Base-by-base conservation (phyloP, 1,140 invertebrate genomes). In the Heterodera schachtii region DNA sequence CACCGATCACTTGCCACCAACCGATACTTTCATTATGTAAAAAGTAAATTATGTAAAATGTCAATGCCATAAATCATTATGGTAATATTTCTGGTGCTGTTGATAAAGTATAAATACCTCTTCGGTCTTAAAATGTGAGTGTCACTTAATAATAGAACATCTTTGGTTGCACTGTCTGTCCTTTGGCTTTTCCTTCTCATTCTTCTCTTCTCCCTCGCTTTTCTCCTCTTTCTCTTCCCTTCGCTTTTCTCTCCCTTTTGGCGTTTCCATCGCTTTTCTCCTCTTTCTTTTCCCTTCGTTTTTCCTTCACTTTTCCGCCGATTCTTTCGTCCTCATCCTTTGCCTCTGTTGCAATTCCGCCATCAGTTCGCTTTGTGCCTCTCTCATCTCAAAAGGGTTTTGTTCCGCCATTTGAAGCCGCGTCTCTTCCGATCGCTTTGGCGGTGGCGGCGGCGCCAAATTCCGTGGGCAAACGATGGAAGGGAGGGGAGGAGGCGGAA, bases 371-470 rank as follows among this genome's bases (percentile, higher is more conserved):
- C 77, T 87, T 49, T 85, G 84, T 31, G 60, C 67, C 8, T 49
- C 49, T 19, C 70, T 43, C 76, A 73, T 21, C 47, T 76, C n/a
- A 60, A 21, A 75, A 13, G 2, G 19, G 43, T 43, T 74, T 84
- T 47, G 21, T 3, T 6, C 74, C 16, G 57, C 67, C 60, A 75
- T 49, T 86, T 88, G 81, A 19, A 86, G 66, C 66, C 79, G 75
- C 60, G 87, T 88, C 31, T 46, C 81, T 60, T 84, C 84, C 1
- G 88, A 82, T 49, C 87, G 67, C 75, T 88, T 89, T 64, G 88
- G 88, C 21, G 87, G 87, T 11, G 88, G 88, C 46, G 88, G 87
- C 41, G 87, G 88, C 41, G 83, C 79, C 5, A 16, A 46, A 67
- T 44, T 43, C 67, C 44, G 7, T 3, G 75, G 41, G 21, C 4